Evolutionary conservation across 2,797 vertebrate genomes (phyloP).

Genomic region (Thamnophis elegans): DNA sequence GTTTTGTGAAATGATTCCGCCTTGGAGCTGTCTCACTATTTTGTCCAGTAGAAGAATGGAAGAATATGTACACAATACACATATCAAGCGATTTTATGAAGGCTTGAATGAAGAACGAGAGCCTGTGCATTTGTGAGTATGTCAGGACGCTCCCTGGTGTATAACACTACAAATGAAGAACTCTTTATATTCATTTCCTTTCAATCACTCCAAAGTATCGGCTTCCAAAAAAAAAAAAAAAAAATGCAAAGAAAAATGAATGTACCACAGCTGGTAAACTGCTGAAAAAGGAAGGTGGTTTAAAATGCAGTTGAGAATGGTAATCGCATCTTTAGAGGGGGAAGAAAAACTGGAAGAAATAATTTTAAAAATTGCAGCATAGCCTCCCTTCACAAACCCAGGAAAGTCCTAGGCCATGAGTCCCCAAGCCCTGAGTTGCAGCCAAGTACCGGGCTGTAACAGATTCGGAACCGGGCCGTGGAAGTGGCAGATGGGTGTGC

Average conservation of each 20-base stretch:
- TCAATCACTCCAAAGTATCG: neutral
- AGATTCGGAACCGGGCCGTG: neutral
- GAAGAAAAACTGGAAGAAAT: neutral
- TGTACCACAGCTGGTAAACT: no score
- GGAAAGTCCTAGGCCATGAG: neutral
- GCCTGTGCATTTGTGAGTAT: neutral
- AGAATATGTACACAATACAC: neutral
- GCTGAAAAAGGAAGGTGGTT: neutral
- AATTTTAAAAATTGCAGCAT: neutral
- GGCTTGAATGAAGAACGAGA: neutral
- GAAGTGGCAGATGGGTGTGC: neutral
- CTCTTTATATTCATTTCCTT: neutral
- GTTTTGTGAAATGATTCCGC: neutral
- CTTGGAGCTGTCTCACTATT: neutral
- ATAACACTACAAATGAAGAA: neutral
- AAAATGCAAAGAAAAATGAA: neutral
- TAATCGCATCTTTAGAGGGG: neutral
- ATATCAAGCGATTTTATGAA: neutral
- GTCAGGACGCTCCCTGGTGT: neutral
- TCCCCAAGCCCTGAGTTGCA: neutral
- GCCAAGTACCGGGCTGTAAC: neutral
- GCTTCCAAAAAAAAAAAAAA: neutral
- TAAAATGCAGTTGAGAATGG: neutral
- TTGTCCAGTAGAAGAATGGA: constrained; percentile 18
- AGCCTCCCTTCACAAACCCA: neutral